Conservation (phyloP, 2,113 vertebrate genomes). For the Macheiramphus alcinus region DNA sequence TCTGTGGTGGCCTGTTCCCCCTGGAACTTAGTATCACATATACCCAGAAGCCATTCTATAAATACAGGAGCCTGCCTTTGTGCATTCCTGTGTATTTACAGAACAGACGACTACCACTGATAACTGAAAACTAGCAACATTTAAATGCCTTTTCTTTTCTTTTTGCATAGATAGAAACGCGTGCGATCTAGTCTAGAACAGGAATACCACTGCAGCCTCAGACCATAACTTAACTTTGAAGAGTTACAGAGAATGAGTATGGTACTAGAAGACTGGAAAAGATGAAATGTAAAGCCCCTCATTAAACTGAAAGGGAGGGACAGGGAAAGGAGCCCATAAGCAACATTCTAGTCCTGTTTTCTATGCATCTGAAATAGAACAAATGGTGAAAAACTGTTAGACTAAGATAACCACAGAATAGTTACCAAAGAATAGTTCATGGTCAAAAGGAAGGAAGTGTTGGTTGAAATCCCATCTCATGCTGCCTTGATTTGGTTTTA, state of each 20-base stretch:
- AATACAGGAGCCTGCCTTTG: not conserved
- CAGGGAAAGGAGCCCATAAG: not conserved
- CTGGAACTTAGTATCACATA: not conserved
- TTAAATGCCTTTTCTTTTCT: not conserved
- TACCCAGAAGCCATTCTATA: not conserved
- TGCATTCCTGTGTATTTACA: not conserved
- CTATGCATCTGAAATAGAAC: not conserved
- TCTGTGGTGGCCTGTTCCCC: not conserved
- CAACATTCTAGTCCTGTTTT: not conserved
- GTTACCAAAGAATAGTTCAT: not conserved
- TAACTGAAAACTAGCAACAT: not conserved
- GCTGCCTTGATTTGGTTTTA: not conserved
- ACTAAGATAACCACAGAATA: not conserved
- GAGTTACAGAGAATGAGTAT: not conserved
- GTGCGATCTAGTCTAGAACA: not conserved
- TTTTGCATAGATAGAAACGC: not conserved
- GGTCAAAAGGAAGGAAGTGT: not conserved
- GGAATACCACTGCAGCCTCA: not conserved
- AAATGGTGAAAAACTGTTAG: not conserved
- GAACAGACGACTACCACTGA: not conserved
- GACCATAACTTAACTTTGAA: not conserved
- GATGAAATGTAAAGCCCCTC: not conserved
- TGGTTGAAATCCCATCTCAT: not conserved
- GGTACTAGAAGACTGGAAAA: not conserved
- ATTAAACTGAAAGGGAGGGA: not conserved